Conservation (phyloP, 2,113 vertebrate genomes). For the Psettodes erumei region DNA sequence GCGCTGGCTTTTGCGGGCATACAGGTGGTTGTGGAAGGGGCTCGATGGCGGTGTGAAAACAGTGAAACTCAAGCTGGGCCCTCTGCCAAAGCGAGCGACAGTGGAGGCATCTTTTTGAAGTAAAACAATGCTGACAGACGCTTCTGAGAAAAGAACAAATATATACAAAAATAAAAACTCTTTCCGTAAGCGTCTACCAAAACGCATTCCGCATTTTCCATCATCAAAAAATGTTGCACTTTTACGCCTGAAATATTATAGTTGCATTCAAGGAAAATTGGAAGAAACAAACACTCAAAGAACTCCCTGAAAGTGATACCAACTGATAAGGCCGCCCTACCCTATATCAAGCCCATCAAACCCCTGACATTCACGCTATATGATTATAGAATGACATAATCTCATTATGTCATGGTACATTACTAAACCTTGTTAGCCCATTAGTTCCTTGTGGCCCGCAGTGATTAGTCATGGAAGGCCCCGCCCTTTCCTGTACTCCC, state of each 20-base stretch:
- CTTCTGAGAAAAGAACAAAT: slow-evolving; percentile 11
- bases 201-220: slow-evolving; percentile 14
- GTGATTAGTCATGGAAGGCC: slow-evolving; percentile 70
- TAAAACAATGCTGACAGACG: slow-evolving; percentile 1
- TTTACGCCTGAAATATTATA: slow-evolving; percentile 32
- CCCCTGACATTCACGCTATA: slow-evolving; percentile 53
- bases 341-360: slow-evolving; percentile 49
- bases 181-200: slow-evolving; percentile 24
- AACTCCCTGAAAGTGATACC: slow-evolving; percentile 51
- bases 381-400: slow-evolving; percentile 62
- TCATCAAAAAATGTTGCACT: slow-evolving; percentile 21
- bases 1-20: slow-evolving; percentile 8
- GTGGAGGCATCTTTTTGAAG: neutral
- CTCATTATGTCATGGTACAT: slow-evolving; percentile 71
- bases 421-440: slow-evolving; percentile 78
- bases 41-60: neutral
- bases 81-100: neutral
- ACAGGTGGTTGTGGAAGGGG: slow-evolving; percentile 41
- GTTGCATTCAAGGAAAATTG: slow-evolving; percentile 39
- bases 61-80: slow-evolving; percentile 1
- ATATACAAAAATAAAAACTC: slow-evolving; percentile 1
- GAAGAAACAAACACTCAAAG: slow-evolving; percentile 15
- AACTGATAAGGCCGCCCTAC: slow-evolving; percentile 63
- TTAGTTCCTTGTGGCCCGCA: slow-evolving; percentile 58
- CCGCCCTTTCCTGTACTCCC: slow-evolving; percentile 76